Percentiles rank a stretch among this genome's conserved stretches.
Evolutionary conservation across 2,113 vertebrate species (phyloP).

Genomic region (Ovibos moschatus): DNA sequence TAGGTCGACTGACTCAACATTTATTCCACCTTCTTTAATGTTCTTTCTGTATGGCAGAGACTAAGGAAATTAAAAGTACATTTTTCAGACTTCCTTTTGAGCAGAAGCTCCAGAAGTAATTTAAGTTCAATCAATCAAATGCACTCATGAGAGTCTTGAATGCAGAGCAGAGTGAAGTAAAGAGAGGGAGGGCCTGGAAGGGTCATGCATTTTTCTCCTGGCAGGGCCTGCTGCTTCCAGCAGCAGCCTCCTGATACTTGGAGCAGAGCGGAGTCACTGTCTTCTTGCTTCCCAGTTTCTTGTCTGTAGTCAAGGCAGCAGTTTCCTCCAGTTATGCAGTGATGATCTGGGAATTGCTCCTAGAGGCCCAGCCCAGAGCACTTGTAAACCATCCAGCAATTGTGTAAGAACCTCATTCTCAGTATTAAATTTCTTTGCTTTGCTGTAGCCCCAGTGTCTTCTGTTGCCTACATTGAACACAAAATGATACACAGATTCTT

Average conservation of each 20-base stretch:
- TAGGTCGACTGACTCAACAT: background rate
- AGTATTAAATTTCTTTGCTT: background rate
- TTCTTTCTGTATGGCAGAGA: background rate
- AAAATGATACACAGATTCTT: background rate
- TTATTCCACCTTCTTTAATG: background rate
- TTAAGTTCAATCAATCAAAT: background rate
- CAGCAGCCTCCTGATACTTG: background rate
- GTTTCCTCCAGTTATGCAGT: background rate
- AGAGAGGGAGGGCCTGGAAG: background rate
- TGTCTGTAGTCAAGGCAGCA: background rate
- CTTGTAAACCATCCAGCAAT: background rate
- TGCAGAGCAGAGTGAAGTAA: background rate
- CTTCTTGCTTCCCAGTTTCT: background rate
- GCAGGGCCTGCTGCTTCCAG: background rate
- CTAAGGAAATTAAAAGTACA: background rate
- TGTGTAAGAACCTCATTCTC: background rate
- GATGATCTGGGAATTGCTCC: background rate
- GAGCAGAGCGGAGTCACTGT: background rate
- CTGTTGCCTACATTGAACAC: background rate
- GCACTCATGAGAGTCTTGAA: background rate
- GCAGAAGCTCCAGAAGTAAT: background rate
- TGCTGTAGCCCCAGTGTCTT: background rate
- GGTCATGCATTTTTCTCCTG: background rate
- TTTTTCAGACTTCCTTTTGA: constrained; percentile 19
- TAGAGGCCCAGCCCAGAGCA: background rate